phyloP scores from a whole-genome alignment of 2,888 invertebrate genomes.

The Acanthosoma haemorrhoidale region DNA sequence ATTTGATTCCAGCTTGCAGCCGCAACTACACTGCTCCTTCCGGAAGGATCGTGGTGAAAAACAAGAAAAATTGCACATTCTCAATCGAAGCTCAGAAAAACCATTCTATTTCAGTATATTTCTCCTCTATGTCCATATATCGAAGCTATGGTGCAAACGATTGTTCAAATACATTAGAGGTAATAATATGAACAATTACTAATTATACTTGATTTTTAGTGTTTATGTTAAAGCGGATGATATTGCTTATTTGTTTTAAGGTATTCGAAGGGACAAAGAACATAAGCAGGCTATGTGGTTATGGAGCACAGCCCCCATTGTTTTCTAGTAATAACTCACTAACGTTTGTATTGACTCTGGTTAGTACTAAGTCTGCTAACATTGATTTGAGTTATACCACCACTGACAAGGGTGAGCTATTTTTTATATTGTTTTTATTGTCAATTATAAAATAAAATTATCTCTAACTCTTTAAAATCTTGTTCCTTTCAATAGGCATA shows the following conservation, averaged over 20 bases:
- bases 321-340: conserved; percentile 66
- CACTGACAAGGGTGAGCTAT: conserved; percentile 52
- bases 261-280: conserved; percentile 43
- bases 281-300: conserved; percentile 53
- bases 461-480: too few species aligned
- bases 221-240: not conserved
- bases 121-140: conserved; percentile 43
- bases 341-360: conserved; percentile 49
- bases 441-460: too few species aligned
- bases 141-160: not conserved
- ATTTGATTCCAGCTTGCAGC: conserved; percentile 53
- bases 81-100: conserved; percentile 58
- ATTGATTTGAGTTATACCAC: conserved; percentile 60
- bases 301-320: conserved; percentile 53
- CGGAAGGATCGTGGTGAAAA: conserved; percentile 59
- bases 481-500: too few species aligned
- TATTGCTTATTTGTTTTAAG: conserved; percentile 35
- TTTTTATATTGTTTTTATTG: too few species aligned
- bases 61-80: conserved; percentile 55
- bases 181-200: not conserved
- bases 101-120: conserved; percentile 70
- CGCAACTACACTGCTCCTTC: conserved; percentile 64
- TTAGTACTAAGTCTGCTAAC: conserved; percentile 39
- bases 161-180: not conserved
- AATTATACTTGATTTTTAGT: not conserved